These are phyloP conservation scores for Lutjanus campechanus DNA, from an alignment of 2,797 vertebrate genomes.

Conservation along the genomic window DNA sequence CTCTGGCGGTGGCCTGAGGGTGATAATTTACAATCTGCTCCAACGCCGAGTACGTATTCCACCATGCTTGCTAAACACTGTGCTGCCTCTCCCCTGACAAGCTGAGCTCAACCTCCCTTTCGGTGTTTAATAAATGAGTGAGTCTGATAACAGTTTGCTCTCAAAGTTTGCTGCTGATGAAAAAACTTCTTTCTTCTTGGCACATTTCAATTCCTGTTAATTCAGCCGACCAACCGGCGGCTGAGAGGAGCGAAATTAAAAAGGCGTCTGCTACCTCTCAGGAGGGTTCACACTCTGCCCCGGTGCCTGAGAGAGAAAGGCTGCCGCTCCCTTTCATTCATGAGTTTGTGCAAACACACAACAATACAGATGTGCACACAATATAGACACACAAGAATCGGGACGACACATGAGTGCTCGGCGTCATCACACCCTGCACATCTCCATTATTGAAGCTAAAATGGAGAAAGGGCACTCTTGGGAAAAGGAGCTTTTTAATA, in stretches of 20 bases:
- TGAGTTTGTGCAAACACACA: slow-evolving; percentile 30
- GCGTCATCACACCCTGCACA: slow-evolving; percentile 34
- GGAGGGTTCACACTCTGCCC: slow-evolving; percentile 48
- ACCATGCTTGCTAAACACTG: slow-evolving; percentile 13
- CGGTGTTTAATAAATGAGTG: slow-evolving; percentile 35
- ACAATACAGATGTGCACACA: slow-evolving; percentile 10
- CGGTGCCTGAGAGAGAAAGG: slow-evolving; percentile 31
- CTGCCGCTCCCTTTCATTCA: slow-evolving; percentile 33
- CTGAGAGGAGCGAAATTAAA: slow-evolving; percentile 60
- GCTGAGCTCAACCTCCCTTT: slow-evolving; percentile 40
- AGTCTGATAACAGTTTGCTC: slow-evolving; percentile 40
- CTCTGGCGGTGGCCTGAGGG: slow-evolving; percentile 48
- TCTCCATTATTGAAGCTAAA: slow-evolving; percentile 52
- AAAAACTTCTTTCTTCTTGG: slow-evolving; percentile 40
- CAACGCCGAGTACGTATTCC: slow-evolving; percentile 24
- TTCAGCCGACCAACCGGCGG: slow-evolving; percentile 41
- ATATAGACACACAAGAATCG: slow-evolving; percentile 16
- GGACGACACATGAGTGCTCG: neutral
- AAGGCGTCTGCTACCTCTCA: slow-evolving; percentile 46
- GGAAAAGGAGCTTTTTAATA: slow-evolving; percentile 50
- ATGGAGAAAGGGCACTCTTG: slow-evolving; percentile 32
- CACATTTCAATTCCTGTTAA: slow-evolving; percentile 61
- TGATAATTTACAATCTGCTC: slow-evolving; percentile 67
- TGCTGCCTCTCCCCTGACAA: neutral
- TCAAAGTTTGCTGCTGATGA: slow-evolving; percentile 46